Evolutionary conservation across 2,113 vertebrate species (phyloP).

Genomic region (Oreotrochilus melanogaster): DNA sequence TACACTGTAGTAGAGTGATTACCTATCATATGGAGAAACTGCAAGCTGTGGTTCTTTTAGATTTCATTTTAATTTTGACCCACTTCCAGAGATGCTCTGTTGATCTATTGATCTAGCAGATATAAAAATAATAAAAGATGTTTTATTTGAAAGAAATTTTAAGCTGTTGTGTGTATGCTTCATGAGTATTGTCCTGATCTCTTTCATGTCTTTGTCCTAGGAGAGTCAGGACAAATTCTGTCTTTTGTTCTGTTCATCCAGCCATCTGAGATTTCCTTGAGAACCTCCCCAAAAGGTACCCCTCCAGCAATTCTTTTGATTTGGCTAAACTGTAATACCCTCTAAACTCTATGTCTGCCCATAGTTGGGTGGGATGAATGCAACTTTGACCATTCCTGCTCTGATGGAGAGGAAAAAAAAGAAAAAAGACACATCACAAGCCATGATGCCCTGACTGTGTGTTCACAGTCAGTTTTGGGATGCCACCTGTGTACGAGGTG

Average conservation of each 20-base stretch:
- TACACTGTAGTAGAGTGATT: constrained; percentile 10
- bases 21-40: neutral
- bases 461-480: neutral
- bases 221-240: neutral
- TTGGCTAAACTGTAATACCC: neutral
- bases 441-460: neutral
- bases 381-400: neutral
- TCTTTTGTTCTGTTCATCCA: neutral
- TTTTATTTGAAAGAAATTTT: constrained; percentile 16
- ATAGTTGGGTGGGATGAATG: neutral
- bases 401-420: no score
- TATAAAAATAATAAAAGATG: neutral
- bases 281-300: neutral
- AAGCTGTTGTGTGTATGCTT: neutral
- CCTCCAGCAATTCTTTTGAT: neutral
- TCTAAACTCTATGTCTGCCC: neutral
- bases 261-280: neutral
- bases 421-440: no score
- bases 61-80: neutral
- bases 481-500: neutral
- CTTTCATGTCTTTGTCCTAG: neutral
- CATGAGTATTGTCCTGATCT: neutral
- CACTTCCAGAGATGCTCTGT: neutral
- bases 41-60: constrained; percentile 24
- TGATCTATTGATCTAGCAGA: neutral